These are phyloP conservation scores for Antheraea mylitta DNA, from an alignment of 1,140 invertebrate genomes.

Conservation along the genomic window DNA sequence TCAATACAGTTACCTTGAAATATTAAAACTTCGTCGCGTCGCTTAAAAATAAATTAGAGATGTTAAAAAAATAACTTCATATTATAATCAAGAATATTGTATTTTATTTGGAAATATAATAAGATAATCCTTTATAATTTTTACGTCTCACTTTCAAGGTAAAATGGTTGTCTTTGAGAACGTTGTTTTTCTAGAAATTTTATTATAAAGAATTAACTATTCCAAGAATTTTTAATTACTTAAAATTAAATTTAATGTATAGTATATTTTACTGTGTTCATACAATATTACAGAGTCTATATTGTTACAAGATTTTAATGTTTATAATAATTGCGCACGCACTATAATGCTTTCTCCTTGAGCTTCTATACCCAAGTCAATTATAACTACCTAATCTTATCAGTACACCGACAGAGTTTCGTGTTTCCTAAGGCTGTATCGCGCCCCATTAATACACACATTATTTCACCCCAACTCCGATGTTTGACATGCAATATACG, in stretches of 20 bases:
- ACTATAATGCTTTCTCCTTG: slow-evolving; percentile 22
- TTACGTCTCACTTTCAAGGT: slow-evolving; percentile 59
- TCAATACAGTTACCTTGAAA: slow-evolving; percentile 32
- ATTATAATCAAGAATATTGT: not conserved
- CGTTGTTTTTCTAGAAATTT: slow-evolving; percentile 8
- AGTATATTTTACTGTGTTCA: slow-evolving; percentile 31
- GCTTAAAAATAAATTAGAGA: slow-evolving; percentile 14
- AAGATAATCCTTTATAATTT: slow-evolving; percentile 24
- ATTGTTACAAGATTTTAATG: slow-evolving; percentile 20
- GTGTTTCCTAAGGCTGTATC: not conserved
- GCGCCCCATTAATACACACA: not conserved
- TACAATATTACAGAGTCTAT: slow-evolving; percentile 25
- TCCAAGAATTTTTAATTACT: not conserved
- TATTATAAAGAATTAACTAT: not conserved
- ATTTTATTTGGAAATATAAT: slow-evolving; percentile 14
- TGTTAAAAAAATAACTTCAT: not conserved
- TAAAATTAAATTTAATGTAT: slow-evolving; percentile 6
- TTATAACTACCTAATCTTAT: slow-evolving; percentile 28
- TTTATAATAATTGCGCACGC: not conserved
- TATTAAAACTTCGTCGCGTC: slow-evolving; percentile 2
- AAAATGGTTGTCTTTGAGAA: slow-evolving; percentile 42
- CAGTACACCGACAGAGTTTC: slow-evolving; percentile 23
- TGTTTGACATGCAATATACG: not conserved
- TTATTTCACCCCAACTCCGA: not conserved
- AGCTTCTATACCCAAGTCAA: slow-evolving; percentile 37